Conservation (phyloP, 2,888 invertebrate species). For the Darwinula stevensoni region DNA sequence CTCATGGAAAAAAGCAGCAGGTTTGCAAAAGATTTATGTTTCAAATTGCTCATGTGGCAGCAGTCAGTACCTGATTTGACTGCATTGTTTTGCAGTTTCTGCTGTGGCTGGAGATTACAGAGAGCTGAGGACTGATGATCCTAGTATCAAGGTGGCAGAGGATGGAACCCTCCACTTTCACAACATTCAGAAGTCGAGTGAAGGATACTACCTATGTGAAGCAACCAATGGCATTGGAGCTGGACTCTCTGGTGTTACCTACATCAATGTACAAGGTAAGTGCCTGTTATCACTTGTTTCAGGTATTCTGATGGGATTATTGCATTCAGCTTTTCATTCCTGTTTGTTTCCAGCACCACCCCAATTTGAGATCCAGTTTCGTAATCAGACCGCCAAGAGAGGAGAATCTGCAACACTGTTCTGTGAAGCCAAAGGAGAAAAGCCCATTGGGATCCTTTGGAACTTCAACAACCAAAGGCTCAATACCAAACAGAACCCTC, state of each 20-base stretch:
- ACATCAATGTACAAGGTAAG: slow-evolving; percentile 70
- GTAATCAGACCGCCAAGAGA: slow-evolving; percentile 65
- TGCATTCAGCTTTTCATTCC: neutral
- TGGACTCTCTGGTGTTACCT: slow-evolving; percentile 71
- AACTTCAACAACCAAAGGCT: slow-evolving; percentile 76
- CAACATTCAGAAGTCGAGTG: slow-evolving; percentile 71
- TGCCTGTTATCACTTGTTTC: slow-evolving; percentile 1
- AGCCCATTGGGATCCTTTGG: slow-evolving; percentile 79
- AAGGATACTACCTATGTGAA: slow-evolving; percentile 82
- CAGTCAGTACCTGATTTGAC: slow-evolving; percentile 65
- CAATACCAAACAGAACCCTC: slow-evolving; percentile 60
- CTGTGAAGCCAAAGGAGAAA: slow-evolving; percentile 62
- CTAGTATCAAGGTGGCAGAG: slow-evolving; percentile 54
- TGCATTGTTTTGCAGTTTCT: slow-evolving; percentile 28
- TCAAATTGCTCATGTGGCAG: slow-evolving; percentile 76
- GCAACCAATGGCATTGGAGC: slow-evolving; percentile 86
- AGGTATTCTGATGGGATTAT: neutral
- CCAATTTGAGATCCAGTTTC: slow-evolving; percentile 66
- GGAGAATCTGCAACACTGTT: slow-evolving; percentile 69
- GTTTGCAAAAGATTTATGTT: slow-evolving; percentile 62
- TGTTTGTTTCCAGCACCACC: slow-evolving; percentile 37
- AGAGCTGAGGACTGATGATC: slow-evolving; percentile 63
- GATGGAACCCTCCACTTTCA: slow-evolving; percentile 71
- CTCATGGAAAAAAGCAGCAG: slow-evolving; percentile 83
- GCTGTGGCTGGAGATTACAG: slow-evolving; percentile 78